These are phyloP conservation scores for Hypomesus transpacificus DNA, from an alignment of 2,113 vertebrate species.

Conservation along the genomic window DNA sequence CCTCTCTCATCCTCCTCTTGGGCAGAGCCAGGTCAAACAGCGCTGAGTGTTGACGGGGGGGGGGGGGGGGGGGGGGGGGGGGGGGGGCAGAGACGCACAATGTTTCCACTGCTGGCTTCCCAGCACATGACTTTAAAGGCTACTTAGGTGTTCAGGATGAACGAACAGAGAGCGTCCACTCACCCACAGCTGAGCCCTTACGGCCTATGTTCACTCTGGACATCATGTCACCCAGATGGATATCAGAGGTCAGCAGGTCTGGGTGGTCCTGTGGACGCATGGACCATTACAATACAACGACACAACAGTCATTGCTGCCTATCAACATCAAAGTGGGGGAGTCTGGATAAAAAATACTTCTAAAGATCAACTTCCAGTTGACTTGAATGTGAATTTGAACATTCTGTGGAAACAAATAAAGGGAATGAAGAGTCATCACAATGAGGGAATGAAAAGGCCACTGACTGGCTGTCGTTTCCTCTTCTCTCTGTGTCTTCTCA, in stretches of 20 bases:
- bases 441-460: background rate
- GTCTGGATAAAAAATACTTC: no score
- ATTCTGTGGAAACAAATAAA: background rate
- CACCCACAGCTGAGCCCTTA: conserved; percentile 85
- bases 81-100: background rate
- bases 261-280: conserved; percentile 83
- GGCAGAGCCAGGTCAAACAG: conserved; percentile 84
- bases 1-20: conserved; percentile 90
- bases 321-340: no score
- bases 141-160: no score
- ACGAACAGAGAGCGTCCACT: conserved; percentile 33
- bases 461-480: conserved; percentile 91
- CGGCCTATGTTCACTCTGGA: conserved; percentile 88
- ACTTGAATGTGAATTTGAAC: background rate
- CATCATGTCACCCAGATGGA: conserved; percentile 90
- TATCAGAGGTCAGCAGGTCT: conserved; percentile 84
- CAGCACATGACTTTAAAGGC: no score
- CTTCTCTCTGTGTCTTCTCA: conserved; percentile 90
- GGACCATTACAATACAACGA: background rate
- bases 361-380: background rate
- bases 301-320: no score
- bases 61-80: no score
- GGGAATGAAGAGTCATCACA: background rate
- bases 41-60: no score
- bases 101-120: background rate